These are phyloP conservation scores for Aldrovandia affinis DNA, from an alignment of 2,797 vertebrate genomes.

Conservation along the genomic window DNA sequence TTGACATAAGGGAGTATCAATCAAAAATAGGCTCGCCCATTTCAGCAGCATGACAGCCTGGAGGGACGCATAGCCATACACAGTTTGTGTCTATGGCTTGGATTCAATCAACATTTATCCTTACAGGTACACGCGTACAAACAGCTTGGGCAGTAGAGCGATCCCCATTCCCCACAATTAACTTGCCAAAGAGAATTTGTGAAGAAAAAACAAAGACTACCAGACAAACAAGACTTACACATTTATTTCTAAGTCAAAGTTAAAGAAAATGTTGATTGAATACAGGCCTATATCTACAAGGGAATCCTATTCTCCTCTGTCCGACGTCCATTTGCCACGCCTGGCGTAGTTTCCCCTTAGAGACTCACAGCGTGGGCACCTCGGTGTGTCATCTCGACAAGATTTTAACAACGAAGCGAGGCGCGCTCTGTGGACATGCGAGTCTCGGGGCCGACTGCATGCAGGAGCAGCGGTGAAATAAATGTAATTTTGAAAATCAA, in stretches of 20 bases:
- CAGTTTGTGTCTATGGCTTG: not conserved
- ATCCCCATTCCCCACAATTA: not conserved
- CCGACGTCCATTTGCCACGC: not conserved
- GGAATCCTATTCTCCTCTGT: not conserved
- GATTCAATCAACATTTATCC: not conserved
- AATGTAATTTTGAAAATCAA: slow-evolving; percentile 35
- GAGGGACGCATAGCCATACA: not conserved
- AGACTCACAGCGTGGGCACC: slow-evolving; percentile 21
- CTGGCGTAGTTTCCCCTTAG: not conserved
- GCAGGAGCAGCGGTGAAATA: slow-evolving; percentile 13
- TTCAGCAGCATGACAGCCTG: not conserved
- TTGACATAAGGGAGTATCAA: too few species aligned
- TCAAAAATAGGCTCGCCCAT: not conserved
- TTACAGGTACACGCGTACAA: not conserved
- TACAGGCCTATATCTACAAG: not conserved
- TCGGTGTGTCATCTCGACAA: slow-evolving; percentile 21
- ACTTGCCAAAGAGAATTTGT: not conserved
- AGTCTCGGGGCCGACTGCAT: not conserved
- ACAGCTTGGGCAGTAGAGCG: not conserved
- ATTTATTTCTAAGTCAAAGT: not conserved
- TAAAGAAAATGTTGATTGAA: not conserved
- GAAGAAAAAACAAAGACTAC: not conserved
- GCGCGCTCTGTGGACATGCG: not conserved
- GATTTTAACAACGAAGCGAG: slow-evolving; percentile 4
- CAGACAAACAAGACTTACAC: not conserved